phyloP scores from a whole-genome alignment of 2,797 vertebrate genomes.

The Acanthopagrus latus region DNA sequence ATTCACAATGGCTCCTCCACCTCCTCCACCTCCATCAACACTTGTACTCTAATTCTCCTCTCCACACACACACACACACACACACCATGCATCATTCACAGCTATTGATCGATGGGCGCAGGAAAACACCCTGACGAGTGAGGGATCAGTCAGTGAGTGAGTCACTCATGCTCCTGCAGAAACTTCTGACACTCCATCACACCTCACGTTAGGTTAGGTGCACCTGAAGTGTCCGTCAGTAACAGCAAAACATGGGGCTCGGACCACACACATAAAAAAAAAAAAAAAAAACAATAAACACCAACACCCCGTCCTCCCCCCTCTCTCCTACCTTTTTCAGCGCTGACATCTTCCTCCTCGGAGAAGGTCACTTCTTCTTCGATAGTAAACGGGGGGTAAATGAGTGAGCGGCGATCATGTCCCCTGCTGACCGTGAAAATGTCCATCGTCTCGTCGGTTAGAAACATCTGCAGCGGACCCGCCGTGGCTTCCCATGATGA shows the following conservation, averaged over 20 bases:
- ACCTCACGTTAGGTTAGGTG: conserved; percentile 18
- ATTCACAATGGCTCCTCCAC: conserved; percentile 33
- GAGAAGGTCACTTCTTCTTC: conserved; percentile 75
- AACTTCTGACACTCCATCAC: conserved; percentile 55
- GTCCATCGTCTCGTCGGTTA: conserved; percentile 50
- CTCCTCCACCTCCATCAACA: conserved; percentile 20
- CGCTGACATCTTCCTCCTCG: conserved; percentile 78
- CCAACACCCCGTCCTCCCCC: conserved; percentile 3
- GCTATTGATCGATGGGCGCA: conserved; percentile 38
- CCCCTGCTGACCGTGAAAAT: conserved; percentile 54
- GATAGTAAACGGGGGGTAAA: conserved; percentile 48
- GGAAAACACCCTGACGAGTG: conserved; percentile 26
- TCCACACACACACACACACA: conserved; percentile 23
- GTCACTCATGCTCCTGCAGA: conserved; percentile 53
- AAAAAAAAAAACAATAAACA: no score
- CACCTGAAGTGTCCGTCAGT: conserved; percentile 19
- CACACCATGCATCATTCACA: conserved; percentile 44
- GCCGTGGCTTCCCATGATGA: conserved; percentile 63
- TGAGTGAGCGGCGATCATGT: conserved; percentile 58
- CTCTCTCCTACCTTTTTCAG: conserved; percentile 77
- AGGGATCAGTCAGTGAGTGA: conserved; percentile 32
- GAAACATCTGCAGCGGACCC: conserved; percentile 59
- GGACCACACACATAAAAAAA: conserved; percentile 23
- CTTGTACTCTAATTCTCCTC: conserved; percentile 22
- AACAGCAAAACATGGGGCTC: conserved; percentile 26